Conservation (phyloP, 2,797 vertebrate genomes). For the Psittacula derbiana region DNA sequence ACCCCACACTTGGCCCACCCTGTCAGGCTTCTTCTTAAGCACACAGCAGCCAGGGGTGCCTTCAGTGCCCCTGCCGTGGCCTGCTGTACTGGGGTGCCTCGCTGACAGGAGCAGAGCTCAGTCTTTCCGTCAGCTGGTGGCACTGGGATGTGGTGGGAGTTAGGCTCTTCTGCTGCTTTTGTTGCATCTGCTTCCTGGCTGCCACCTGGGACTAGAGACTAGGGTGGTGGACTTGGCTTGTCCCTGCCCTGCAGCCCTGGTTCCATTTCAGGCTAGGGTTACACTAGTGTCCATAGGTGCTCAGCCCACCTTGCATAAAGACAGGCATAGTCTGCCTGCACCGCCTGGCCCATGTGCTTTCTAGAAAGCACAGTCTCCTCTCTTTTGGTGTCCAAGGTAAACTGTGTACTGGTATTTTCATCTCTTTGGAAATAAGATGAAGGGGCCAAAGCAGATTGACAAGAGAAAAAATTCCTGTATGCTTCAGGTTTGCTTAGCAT, state of each 20-base stretch:
- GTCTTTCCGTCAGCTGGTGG: neutral
- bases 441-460: neutral
- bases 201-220: neutral
- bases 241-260: neutral
- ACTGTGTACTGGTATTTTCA: neutral
- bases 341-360: neutral
- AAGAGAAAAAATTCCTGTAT: neutral
- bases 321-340: neutral
- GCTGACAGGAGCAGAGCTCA: neutral
- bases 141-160: neutral
- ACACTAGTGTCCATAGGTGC: neutral
- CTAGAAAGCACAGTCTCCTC: neutral
- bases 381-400: neutral
- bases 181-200: neutral
- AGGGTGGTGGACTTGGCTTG: neutral
- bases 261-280: neutral
- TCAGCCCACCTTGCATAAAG: neutral
- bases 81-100: neutral
- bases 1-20: fast-evolving
- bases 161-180: neutral
- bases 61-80: neutral
- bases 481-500: neutral
- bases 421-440: neutral
- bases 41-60: neutral
- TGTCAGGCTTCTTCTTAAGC: neutral